Evolutionary conservation across 2,113 vertebrate genomes (phyloP).

Genomic region (Hepsetus odoe): DNA sequence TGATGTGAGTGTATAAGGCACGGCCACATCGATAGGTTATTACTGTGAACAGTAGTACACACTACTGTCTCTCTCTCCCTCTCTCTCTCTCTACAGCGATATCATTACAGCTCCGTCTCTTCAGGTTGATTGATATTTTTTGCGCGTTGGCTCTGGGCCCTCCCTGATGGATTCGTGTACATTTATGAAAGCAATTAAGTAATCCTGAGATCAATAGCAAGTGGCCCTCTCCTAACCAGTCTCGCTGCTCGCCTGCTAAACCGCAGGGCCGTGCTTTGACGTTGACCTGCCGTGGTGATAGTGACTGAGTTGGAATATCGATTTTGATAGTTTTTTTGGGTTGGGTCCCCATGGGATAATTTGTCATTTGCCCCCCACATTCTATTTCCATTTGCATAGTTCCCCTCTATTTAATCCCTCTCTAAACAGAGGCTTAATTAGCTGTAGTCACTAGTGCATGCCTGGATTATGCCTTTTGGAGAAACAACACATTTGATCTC

Average conservation of each 20-base stretch:
- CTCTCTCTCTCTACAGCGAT: background rate
- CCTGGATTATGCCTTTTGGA: slow-evolving; percentile 48
- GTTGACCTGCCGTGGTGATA: background rate
- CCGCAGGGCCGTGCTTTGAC: background rate
- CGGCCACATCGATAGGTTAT: too few relatives aligned
- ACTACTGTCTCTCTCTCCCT: background rate
- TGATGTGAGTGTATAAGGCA: too few relatives aligned
- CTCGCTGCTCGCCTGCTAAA: slow-evolving; percentile 34
- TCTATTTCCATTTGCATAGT: slow-evolving; percentile 41
- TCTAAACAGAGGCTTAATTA: slow-evolving; percentile 56
- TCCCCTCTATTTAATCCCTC: slow-evolving; percentile 52
- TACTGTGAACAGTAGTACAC: background rate
- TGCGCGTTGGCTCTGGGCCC: slow-evolving; percentile 17
- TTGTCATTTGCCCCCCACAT: slow-evolving; percentile 21
- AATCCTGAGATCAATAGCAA: slow-evolving; percentile 68
- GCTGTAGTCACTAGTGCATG: slow-evolving; percentile 46
- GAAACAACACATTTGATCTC: slow-evolving; percentile 51
- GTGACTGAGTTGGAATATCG: slow-evolving; percentile 2
- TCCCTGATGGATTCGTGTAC: slow-evolving; percentile 54
- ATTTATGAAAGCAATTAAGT: slow-evolving; percentile 63
- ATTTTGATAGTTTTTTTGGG: too few relatives aligned
- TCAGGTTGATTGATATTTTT: slow-evolving; percentile 40
- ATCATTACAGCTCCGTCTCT: slow-evolving; percentile 34
- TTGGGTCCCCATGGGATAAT: slow-evolving; percentile 43
- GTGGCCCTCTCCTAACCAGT: slow-evolving; percentile 34